Evolutionary conservation across 2,797 vertebrate genomes (phyloP).

Genomic region (Lophius americanus): DNA sequence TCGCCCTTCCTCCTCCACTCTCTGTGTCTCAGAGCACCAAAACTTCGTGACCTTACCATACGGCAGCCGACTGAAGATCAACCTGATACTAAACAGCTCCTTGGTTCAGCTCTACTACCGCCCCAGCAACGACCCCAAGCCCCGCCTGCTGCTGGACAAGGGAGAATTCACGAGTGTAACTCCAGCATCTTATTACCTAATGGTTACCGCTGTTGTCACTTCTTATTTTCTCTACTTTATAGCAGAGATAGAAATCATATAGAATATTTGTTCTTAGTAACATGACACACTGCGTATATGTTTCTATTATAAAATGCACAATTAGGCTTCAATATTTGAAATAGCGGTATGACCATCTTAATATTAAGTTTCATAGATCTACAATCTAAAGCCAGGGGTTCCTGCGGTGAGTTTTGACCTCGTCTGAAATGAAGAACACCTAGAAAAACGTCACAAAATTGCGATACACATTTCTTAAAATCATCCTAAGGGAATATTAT

Average conservation of each 20-base stretch:
- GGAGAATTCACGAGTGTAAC: slow-evolving; percentile 74
- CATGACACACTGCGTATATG: not conserved
- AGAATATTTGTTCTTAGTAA: too few species aligned
- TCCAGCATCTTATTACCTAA: not conserved
- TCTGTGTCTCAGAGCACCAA: slow-evolving; percentile 70
- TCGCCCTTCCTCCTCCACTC: slow-evolving; percentile 23
- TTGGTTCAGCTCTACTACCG: slow-evolving; percentile 73
- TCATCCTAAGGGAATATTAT: not conserved
- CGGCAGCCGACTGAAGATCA: slow-evolving; percentile 76
- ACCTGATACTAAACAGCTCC: slow-evolving; percentile 79
- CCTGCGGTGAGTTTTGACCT: not conserved
- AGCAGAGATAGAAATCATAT: not conserved
- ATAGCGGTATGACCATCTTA: not conserved
- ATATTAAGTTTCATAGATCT: not conserved
- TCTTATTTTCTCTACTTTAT: not conserved
- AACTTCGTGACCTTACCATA: slow-evolving; percentile 57
- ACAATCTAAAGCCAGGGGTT: not conserved
- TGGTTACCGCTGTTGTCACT: not conserved
- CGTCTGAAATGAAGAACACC: not conserved
- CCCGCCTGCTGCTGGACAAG: slow-evolving; percentile 71
- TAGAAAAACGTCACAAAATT: not conserved
- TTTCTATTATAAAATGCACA: not conserved
- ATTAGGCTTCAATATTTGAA: not conserved
- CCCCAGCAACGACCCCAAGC: slow-evolving; percentile 13
- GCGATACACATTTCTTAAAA: not conserved